Conservation (phyloP, 2,797 vertebrate genomes). For the Poecilia velifera region DNA sequence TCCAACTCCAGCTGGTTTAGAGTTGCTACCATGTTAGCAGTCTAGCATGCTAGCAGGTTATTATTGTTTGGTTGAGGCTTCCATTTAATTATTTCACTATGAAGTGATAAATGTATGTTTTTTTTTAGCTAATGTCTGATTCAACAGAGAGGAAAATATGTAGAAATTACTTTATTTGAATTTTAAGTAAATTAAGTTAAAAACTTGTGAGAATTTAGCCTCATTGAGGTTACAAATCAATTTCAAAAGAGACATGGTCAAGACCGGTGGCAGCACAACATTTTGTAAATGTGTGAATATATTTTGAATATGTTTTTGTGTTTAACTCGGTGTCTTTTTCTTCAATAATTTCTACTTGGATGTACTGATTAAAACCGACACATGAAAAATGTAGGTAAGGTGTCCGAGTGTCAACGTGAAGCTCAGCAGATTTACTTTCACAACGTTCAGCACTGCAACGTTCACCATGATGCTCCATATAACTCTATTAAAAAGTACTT, state of each 20-base stretch:
- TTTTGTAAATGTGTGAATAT: too few species aligned
- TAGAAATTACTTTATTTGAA: not conserved
- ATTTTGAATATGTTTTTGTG: not conserved
- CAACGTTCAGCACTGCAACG: too few species aligned
- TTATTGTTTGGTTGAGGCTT: not conserved
- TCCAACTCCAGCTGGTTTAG: not conserved
- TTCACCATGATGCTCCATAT: too few species aligned
- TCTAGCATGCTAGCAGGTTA: not conserved
- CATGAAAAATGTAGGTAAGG: not conserved
- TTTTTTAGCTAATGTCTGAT: not conserved
- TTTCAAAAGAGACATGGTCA: too few species aligned
- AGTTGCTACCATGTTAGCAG: not conserved
- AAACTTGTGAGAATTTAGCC: not conserved
- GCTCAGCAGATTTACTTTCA: not conserved
- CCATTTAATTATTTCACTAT: not conserved
- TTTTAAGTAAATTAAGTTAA: not conserved
- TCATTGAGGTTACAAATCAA: too few species aligned
- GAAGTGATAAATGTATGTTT: not conserved
- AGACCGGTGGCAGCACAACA: too few species aligned
- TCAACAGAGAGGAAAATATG: not conserved
- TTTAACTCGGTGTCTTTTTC: not conserved
- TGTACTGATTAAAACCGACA: not conserved
- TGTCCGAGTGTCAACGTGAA: not conserved
- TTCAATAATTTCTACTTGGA: not conserved
- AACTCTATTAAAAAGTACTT: not conserved